Base-by-base conservation (phyloP, 2,113 vertebrate genomes). In the Pachycephala philippinensis region DNA sequence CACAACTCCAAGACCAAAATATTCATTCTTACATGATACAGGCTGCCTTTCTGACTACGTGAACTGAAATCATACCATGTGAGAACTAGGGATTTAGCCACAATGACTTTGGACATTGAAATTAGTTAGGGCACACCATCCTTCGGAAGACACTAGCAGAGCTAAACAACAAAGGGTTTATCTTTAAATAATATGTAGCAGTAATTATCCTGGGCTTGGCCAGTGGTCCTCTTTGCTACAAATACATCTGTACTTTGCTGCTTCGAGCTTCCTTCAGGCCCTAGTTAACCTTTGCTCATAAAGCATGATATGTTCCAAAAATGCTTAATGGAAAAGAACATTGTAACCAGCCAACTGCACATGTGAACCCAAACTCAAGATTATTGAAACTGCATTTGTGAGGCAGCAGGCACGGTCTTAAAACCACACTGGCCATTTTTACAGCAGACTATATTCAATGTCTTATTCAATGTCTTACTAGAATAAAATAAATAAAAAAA, bases 241-340 rank as follows among this genome's bases (percentile, higher is more conserved):
- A 82, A 75, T 44, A 81, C 45, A 81, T 85, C 60, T 81, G 52
- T 65, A 80, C 60, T 90, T 84, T 37, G 31, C 37, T 83, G 80
- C 88, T 91, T 42, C 6, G 5, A 94, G 96, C 91, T 86, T 96
- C 84, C 93, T 97, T 82, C 93, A 80, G 91, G 81, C 70, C 80
- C 88, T 92, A 82, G 53, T 90, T 97, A 96, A 95, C 93, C 84
- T 97, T 69, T 95, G 90, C 56, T 82, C 82, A 84, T 87, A 70
- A 90, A 70, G 68, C 39, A 89, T 33, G 54, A 35, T 7, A 9
- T 14, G 37, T 60, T 89, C 63, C 70, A 94, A 90, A 92, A 93
- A 80, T 3, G 17, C 52, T 74, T 90, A 95, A 94, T 60, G 15
- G 71, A 52, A 91, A 91, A 88, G 26, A 77, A 64, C 70, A 84